These are phyloP conservation scores for Microctenopoma lineatum DNA, from an alignment of 2,797 vertebrate genomes.

Conservation along the genomic window DNA sequence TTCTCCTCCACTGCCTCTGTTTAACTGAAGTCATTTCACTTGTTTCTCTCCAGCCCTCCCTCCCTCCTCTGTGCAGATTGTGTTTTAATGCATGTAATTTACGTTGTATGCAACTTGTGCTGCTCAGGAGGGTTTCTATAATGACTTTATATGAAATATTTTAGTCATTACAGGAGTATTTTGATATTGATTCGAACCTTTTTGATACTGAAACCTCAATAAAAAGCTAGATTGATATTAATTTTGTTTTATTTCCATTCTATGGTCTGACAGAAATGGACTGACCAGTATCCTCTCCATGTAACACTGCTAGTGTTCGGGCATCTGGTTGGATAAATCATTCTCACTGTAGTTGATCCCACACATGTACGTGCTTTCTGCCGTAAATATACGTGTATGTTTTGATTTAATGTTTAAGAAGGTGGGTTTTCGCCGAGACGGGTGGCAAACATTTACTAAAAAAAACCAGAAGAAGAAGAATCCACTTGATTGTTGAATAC, in stretches of 20 bases:
- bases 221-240: constrained; percentile 62
- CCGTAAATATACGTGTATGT: no score
- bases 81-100: constrained; percentile 58
- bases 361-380: no score
- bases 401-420: no score
- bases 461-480: no score
- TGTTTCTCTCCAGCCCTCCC: neutral
- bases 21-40: constrained; percentile 64
- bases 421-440: no score
- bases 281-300: neutral
- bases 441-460: no score
- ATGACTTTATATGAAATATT: constrained; percentile 44
- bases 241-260: constrained; percentile 25
- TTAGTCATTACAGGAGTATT: constrained; percentile 20
- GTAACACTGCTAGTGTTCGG: neutral
- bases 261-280: neutral
- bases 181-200: constrained; percentile 53
- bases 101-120: constrained; percentile 37
- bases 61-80: constrained; percentile 25
- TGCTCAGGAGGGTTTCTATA: constrained; percentile 28
- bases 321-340: neutral
- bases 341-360: no score
- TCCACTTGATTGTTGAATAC: no score
- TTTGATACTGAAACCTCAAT: constrained; percentile 69
- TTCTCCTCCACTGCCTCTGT: constrained; percentile 61